Base-by-base conservation (phyloP, 1,140 invertebrate species). In the Nautilus pompilius region DNA sequence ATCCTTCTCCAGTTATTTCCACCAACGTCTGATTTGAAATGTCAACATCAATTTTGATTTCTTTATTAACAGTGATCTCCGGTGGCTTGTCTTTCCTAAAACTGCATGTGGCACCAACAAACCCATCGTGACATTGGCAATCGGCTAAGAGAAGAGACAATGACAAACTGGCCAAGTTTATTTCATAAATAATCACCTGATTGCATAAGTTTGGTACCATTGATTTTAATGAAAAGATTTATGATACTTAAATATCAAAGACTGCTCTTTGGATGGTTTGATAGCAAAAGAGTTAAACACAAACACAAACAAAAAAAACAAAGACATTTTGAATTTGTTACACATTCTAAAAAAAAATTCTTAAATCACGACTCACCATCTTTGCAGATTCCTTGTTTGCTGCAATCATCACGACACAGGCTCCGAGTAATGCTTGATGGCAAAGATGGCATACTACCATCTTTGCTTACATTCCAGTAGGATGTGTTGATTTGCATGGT, bases 21-120 rank as follows among this genome's bases (percentile, higher is more conserved):
- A 53, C 20, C 15, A 24, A 13, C 2, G 29, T 53, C 13, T 53
- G 15, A 13, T 26, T 53, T 28, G 26, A 24, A 53, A 53, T 28
- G 5, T 6, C 15, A 28, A 24, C 17, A 22, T 53, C 29, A 8
- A 20, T 53, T 13, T 28, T 5, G 5, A 22, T 15, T 17, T 1
- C n/a, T 24, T 20, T 24, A 5, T 3, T 24, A 5, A 28, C 17
- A 53, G 29, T 53, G 8, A 28, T 53, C 29, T 55, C 30, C 13
- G 66, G 62, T 13, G 59, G 46, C 17, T 8, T n/a, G 13, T 48
- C 22, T 28, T 8, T 54, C 28, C 56, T 62, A 10, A 68, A 58
- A 22, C 59, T 59, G 56, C 66, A 68, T 15, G 58, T 60, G 24
- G 60, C 62, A 55, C 62, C 62, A 29, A 45, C 59, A 29, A 65